Evolutionary conservation across 2,888 invertebrate species (phyloP), one percentile per base, ranked within the genome.

Genomic region (Drosophila rubida): DNA sequence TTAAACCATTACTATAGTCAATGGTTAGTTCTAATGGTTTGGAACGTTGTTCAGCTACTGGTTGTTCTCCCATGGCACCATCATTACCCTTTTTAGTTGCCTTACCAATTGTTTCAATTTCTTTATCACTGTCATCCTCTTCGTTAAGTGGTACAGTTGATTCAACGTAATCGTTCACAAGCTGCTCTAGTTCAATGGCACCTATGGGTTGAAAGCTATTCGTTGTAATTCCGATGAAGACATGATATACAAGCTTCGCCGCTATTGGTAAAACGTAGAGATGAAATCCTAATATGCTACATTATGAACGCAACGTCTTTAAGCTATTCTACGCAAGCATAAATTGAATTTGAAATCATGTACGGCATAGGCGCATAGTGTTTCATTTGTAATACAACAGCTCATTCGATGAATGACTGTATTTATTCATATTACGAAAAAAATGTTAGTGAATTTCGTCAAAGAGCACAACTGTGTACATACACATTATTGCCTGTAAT

Each of bases 191-290:
- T 42, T 88, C 87, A 48, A 91, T 85, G 30, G 71, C 65, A 8
- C 91, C 90, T 19, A 78, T 78, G 2, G 91, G 89, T 39, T 88
- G 85, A 99, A 92, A 1, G 97, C 96, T 84, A 98, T 95, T 89
- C 98, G 94, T 90, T 97, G 96, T 75, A 98, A 93, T 92, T 99
- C 98, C 0, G 98, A 98, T 13, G 98, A 97, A 5, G 98, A 98
- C 92, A 97, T 96, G 90, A 98, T 94, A 92, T 97, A 98, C 87
- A 98, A 94, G 97, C 98, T 93, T 99, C 97, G 7, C 98, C 98
- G 68, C 94, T 94, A 90, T 95, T 96, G 35, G 98, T 97, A 93
- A 98, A 98, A 72, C 97, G 96, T 82, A 98, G 93, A 72, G 97
- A 97, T 57, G 97, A 97, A 91, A 99, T 98, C 11, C 98, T 98